Conservation (phyloP, 2,888 invertebrate species). For the Cheilosia vulpina region DNA sequence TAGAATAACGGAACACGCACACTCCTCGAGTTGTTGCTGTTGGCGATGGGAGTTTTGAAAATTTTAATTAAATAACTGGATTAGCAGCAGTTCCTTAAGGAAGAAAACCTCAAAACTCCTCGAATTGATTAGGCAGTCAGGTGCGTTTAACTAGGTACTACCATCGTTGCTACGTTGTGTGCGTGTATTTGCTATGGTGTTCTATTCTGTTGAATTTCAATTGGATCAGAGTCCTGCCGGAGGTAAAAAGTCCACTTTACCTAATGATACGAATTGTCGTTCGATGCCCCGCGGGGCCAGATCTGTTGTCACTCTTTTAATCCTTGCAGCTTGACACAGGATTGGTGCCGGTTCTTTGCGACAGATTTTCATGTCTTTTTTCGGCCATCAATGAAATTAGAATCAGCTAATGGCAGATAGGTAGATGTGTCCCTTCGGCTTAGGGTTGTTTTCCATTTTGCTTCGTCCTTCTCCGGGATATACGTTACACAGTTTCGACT, state of each 20-base stretch:
- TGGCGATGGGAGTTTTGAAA: constrained; percentile 26
- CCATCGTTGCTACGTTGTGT: background rate
- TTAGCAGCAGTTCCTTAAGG: constrained; percentile 26
- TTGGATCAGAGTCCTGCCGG: constrained; percentile 35
- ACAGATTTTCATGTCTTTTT: constrained; percentile 10
- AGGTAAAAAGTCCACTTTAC: constrained; percentile 61
- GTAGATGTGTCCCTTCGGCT: constrained; percentile 20
- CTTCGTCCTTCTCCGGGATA: constrained; percentile 23
- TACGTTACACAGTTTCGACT: constrained; percentile 22
- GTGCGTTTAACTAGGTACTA: constrained; percentile 45
- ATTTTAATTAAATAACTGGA: constrained; percentile 65
- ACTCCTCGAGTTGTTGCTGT: constrained; percentile 3
- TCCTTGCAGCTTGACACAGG: constrained; percentile 22
- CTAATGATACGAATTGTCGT: constrained; percentile 44
- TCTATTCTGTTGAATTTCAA: constrained; percentile 38
- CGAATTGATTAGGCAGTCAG: constrained; percentile 60
- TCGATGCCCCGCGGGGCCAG: constrained; percentile 11
- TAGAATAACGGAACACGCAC: constrained; percentile 29
- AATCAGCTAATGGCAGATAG: constrained; percentile 48
- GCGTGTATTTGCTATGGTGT: too few relatives aligned
- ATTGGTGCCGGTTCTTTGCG: background rate
- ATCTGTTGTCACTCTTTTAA: constrained; percentile 39
- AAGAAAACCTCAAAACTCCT: constrained; percentile 52
- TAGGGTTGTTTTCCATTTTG: constrained; percentile 9
- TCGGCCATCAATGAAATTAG: constrained; percentile 44